Percentiles rank a stretch among this genome's conserved stretches.
phyloP scores from a whole-genome alignment of 2,113 vertebrate species.

The Nothocercus nigrocapillus region DNA sequence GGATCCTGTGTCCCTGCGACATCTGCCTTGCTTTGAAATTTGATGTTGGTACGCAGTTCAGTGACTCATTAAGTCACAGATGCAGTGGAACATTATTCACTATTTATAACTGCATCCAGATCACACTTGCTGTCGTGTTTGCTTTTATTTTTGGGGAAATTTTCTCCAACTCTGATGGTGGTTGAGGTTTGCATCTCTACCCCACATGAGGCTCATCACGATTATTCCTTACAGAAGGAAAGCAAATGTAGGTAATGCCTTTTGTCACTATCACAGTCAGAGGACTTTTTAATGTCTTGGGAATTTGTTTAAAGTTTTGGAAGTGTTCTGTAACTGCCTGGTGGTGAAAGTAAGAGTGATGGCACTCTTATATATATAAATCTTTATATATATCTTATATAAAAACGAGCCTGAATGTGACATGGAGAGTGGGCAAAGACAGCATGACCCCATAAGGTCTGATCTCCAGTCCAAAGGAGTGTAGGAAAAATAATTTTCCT shows the following conservation, averaged over 20 bases:
- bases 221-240: background rate
- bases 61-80: background rate
- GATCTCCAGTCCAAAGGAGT: background rate
- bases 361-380: background rate
- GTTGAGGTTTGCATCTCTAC: background rate
- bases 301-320: background rate
- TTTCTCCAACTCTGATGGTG: background rate
- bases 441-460: background rate
- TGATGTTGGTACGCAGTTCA: background rate
- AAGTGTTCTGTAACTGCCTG: background rate
- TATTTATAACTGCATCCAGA: background rate
- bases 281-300: background rate
- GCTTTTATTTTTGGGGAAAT: background rate
- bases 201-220: background rate
- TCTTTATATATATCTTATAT: no score
- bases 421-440: background rate
- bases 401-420: background rate
- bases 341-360: background rate
- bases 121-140: background rate
- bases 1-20: background rate
- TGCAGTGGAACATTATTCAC: background rate
- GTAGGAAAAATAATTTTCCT: background rate
- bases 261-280: background rate
- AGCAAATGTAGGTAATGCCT: background rate
- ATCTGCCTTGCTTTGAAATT: conserved; percentile 1